A percentile compares a stretch with the other conserved stretches of the same genome.
phyloP scores from a whole-genome alignment of 2,888 invertebrate species.

The Metacarcinus magister region DNA sequence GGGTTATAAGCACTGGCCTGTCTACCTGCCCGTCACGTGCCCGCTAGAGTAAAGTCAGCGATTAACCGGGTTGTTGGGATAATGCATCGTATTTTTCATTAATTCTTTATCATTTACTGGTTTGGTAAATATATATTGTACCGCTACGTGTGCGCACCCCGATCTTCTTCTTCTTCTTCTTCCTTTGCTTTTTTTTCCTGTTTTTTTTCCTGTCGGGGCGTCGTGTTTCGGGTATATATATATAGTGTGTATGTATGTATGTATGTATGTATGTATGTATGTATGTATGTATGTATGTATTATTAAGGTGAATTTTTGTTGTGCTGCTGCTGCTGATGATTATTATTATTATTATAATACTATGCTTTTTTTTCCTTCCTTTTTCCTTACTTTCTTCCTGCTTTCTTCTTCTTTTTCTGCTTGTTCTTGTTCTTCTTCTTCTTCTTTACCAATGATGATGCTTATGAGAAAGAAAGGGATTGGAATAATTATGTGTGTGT shows the following conservation, averaged over 20 bases:
- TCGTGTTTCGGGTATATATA: too few relatives aligned
- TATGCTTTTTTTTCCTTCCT: background rate
- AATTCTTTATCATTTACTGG: conserved; percentile 13
- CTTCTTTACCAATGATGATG: background rate
- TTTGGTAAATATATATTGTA: background rate
- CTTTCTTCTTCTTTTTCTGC: background rate
- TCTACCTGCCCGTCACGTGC: background rate
- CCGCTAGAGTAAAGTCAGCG: conserved; percentile 1
- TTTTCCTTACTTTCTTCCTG: background rate
- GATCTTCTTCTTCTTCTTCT: too few relatives aligned
- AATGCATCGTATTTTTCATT: background rate
- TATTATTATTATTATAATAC: too few relatives aligned
- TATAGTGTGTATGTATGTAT: too few relatives aligned
- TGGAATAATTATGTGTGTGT: background rate
- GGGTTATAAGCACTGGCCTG: background rate
- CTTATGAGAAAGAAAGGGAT: background rate
- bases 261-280: background rate
- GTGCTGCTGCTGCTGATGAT: too few relatives aligned
- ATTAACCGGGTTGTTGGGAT: conserved; percentile 26
- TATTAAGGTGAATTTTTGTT: background rate
- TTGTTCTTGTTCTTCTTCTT: background rate
- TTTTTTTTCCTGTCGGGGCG: too few relatives aligned
- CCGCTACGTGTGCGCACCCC: too few relatives aligned
- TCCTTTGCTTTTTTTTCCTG: too few relatives aligned
- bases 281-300: background rate